A percentile compares a stretch with the other conserved stretches of the same genome.
Conservation (phyloP, 2,113 vertebrate genomes). For the Boulengerochromis microlepis region DNA sequence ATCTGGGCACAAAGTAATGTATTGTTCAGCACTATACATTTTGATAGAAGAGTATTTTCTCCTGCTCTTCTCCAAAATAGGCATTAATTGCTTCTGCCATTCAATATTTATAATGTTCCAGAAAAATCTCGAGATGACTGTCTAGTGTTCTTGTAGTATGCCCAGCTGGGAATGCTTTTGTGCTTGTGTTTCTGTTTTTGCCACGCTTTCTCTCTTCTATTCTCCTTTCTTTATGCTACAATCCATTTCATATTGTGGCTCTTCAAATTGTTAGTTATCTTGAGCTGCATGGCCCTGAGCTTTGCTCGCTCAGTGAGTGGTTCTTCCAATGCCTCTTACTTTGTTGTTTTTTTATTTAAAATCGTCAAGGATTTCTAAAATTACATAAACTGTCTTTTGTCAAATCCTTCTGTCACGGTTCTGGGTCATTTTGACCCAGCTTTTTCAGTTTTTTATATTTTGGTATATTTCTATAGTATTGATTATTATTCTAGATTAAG, state of each 20-base stretch:
- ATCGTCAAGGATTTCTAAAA: not conserved
- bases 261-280: not conserved
- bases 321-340: not conserved
- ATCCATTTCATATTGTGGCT: not conserved
- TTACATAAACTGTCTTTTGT: not conserved
- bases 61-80: conserved; percentile 1
- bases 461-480: not conserved
- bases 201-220: not conserved
- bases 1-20: conserved; percentile 4
- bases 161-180: not conserved
- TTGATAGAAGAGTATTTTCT: conserved; percentile 4
- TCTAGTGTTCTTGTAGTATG: not conserved
- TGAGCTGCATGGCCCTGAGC: not conserved
- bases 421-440: not conserved
- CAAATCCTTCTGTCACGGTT: not conserved
- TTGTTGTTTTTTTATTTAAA: not conserved
- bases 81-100: conserved; percentile 19
- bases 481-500: not conserved
- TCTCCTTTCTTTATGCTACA: not conserved
- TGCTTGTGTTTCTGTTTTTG: not conserved
- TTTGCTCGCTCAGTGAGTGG: not conserved
- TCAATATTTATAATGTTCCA: conserved; percentile 29
- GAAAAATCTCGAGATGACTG: not conserved
- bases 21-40: not conserved
- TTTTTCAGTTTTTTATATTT: not conserved